Conservation (phyloP, 2,113 vertebrate genomes). For the Lycaon pictus region DNA sequence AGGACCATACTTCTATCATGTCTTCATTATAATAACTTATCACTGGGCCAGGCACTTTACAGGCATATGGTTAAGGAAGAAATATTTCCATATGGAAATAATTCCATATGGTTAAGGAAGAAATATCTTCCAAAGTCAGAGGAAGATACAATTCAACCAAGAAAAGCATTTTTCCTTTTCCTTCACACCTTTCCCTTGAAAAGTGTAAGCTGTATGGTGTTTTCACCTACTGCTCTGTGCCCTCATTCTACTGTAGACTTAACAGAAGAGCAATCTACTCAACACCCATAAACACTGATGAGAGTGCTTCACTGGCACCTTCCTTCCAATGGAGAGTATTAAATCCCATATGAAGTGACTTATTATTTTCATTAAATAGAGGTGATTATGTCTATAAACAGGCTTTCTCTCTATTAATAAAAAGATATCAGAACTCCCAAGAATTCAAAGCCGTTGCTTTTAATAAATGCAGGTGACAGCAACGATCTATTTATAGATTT, state of each 20-base stretch:
- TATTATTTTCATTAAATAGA: conserved; percentile 59
- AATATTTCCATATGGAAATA: not conserved
- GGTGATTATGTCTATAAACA: not conserved
- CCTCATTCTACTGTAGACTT: not conserved
- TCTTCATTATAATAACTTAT: not conserved
- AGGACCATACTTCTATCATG: not conserved
- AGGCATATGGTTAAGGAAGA: not conserved
- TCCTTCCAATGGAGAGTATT: not conserved
- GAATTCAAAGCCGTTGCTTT: conserved; percentile 30
- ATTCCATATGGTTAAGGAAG: not conserved
- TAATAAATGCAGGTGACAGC: conserved; percentile 49
- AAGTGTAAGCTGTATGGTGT: not conserved
- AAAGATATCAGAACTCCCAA: not conserved
- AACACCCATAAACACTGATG: not conserved
- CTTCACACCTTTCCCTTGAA: not conserved
- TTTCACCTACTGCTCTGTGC: not conserved
- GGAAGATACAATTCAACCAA: not conserved
- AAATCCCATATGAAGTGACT: not conserved
- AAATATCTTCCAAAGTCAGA: not conserved
- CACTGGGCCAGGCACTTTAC: not conserved
- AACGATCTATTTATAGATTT: conserved; percentile 61
- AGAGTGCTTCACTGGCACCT: not conserved
- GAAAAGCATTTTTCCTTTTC: not conserved
- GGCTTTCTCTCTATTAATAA: conserved; percentile 12
- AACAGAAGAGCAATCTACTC: not conserved